Conservation (phyloP, 2,113 vertebrate genomes). For the Carassius carassius region DNA sequence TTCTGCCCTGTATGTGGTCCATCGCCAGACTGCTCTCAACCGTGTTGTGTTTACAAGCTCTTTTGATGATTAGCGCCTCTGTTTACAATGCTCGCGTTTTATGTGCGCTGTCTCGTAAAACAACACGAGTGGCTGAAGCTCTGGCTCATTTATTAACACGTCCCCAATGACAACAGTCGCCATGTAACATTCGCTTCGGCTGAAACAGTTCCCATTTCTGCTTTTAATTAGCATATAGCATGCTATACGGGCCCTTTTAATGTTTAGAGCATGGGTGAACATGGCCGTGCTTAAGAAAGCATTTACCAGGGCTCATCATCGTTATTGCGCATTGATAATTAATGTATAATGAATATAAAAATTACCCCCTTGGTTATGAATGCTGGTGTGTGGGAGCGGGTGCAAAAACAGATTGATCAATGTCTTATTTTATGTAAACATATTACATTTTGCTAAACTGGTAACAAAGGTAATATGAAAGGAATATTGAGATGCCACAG, state of each 20-base stretch:
- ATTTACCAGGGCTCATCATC: conserved; percentile 53
- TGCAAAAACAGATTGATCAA: conserved; percentile 55
- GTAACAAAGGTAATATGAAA: conserved; percentile 49
- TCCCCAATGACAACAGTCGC: conserved; percentile 68
- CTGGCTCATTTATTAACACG: conserved; percentile 70
- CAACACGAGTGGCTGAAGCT: conserved; percentile 67
- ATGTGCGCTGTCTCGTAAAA: conserved; percentile 77
- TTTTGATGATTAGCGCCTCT: conserved; percentile 74
- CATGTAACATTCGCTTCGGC: conserved; percentile 61
- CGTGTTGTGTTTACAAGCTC: conserved; percentile 77
- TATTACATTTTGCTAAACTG: conserved; percentile 53
- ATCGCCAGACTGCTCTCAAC: conserved; percentile 71
- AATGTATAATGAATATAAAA: conserved; percentile 57
- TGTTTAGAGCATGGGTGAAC: conserved; percentile 44
- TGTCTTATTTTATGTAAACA: conserved; percentile 61
- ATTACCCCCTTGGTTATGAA: conserved; percentile 28
- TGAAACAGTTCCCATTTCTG: conserved; percentile 46
- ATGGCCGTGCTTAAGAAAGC: conserved; percentile 49
- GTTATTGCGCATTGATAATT: conserved; percentile 58
- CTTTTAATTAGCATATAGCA: conserved; percentile 61
- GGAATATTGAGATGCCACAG: conserved; percentile 48
- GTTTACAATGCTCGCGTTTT: conserved; percentile 77
- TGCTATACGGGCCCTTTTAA: conserved; percentile 48
- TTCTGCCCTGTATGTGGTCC: conserved; percentile 34
- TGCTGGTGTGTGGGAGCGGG: conserved; percentile 39